phyloP scores from a whole-genome alignment of 53 echinoderm and acorn worm species.

The Patiria pectinifera region DNA sequence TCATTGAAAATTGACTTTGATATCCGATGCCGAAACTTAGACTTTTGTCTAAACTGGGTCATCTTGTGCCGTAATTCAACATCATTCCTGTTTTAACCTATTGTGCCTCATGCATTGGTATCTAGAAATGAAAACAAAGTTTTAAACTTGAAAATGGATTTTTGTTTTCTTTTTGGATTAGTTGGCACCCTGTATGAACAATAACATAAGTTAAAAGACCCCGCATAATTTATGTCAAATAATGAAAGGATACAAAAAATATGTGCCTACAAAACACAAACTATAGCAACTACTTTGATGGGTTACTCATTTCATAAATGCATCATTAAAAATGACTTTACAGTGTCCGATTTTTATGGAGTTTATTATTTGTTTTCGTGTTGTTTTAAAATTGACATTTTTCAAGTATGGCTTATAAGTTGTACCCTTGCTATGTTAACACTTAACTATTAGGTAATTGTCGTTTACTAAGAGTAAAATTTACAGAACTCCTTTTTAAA shows the following conservation, averaged over 20 bases:
- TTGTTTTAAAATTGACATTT: neutral
- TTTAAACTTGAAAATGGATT: neutral
- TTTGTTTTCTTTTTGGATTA: too few relatives aligned
- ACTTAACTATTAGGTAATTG: neutral
- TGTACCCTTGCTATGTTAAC: constrained; percentile 20
- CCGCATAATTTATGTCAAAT: neutral
- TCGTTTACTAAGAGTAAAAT: neutral
- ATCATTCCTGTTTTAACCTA: constrained; percentile 16
- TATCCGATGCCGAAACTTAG: too few relatives aligned
- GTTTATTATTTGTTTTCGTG: neutral
- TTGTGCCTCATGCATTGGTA: constrained; percentile 13
- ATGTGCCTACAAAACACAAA: constrained; percentile 46
- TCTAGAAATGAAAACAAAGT: neutral
- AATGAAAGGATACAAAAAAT: neutral
- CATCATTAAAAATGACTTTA: constrained; percentile 35
- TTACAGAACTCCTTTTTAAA: constrained; percentile 28
- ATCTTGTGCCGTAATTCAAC: neutral
- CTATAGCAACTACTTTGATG: constrained; percentile 56
- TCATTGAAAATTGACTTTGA: too few relatives aligned
- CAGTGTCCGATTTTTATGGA: constrained; percentile 7
- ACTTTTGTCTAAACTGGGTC: too few relatives aligned
- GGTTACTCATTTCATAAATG: constrained; percentile 29
- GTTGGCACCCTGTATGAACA: neutral
- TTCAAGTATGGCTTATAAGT: constrained; percentile 23
- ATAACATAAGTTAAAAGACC: neutral